Evolutionary conservation across 2,797 vertebrate genomes (phyloP).

Genomic region (Lophius americanus): DNA sequence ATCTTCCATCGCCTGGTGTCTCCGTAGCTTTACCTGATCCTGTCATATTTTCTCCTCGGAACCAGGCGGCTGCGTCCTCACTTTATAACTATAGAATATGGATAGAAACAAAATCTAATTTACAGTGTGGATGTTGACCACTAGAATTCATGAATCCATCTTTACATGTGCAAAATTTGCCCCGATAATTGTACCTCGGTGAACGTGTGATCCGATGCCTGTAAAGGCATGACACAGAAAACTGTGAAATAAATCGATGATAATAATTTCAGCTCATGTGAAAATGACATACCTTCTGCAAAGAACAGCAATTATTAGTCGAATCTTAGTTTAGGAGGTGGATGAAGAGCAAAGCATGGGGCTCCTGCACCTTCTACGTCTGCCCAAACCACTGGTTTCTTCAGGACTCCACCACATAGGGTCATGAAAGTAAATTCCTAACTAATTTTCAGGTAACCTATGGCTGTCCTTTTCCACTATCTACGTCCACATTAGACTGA

Average conservation of each 20-base stretch:
- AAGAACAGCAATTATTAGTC: not conserved
- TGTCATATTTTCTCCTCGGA: constrained; percentile 52
- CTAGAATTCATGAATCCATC: not conserved
- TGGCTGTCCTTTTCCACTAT: constrained; percentile 61
- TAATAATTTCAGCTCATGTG: not conserved
- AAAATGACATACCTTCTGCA: not conserved
- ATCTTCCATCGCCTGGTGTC: constrained; percentile 13
- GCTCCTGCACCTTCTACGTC: constrained; percentile 37
- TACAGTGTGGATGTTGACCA: not conserved
- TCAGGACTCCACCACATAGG: constrained; percentile 23
- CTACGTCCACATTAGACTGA: constrained; percentile 66
- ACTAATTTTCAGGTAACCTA: constrained; percentile 46
- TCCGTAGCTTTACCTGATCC: not conserved
- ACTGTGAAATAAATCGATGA: not conserved
- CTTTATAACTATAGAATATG: not conserved
- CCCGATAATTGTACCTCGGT: not conserved
- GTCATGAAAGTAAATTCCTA: constrained; percentile 29
- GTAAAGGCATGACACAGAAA: too few relatives aligned
- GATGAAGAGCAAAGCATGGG: not conserved
- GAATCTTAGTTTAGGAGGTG: too few relatives aligned
- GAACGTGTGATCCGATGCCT: too few relatives aligned
- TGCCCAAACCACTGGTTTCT: constrained; percentile 9
- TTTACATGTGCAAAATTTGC: not conserved
- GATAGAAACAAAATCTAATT: not conserved
- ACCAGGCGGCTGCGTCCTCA: not conserved